These are phyloP conservation scores for Jacana jacana DNA, from an alignment of 2,113 vertebrate species.

Conservation along the genomic window DNA sequence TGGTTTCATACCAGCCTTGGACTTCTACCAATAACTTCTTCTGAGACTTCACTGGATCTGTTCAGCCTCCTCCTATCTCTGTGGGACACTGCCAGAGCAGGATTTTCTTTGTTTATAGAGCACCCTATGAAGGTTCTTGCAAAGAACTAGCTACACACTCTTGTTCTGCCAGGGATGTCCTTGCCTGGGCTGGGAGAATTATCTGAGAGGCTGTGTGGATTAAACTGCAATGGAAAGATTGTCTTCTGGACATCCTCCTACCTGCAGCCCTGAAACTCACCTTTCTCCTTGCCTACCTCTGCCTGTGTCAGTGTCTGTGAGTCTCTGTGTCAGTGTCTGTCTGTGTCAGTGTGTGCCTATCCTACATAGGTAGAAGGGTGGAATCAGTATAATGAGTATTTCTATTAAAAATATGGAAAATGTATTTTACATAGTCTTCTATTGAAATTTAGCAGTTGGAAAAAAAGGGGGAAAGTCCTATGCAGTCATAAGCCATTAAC, in stretches of 20 bases:
- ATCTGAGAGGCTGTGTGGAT: background rate
- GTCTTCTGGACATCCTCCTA: background rate
- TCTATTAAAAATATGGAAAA: background rate
- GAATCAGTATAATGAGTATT: background rate
- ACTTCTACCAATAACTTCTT: background rate
- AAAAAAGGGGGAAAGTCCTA: background rate
- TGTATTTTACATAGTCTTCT: background rate
- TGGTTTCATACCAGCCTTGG: background rate
- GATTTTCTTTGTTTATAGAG: background rate
- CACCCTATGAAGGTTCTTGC: background rate
- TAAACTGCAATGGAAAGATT: background rate
- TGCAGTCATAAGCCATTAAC: background rate
- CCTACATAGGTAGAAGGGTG: background rate
- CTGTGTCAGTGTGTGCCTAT: no score
- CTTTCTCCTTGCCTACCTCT: background rate
- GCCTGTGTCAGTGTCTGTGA: background rate
- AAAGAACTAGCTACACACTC: background rate
- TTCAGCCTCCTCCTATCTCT: background rate
- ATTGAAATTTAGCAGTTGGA: background rate
- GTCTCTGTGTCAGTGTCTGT: background rate
- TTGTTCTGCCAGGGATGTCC: background rate
- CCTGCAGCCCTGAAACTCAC: background rate
- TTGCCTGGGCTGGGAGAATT: background rate
- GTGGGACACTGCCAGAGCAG: background rate
- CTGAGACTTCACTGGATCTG: background rate